phyloP scores from a whole-genome alignment of 2,888 invertebrate species.

The Sarcophaga rosellei region DNA sequence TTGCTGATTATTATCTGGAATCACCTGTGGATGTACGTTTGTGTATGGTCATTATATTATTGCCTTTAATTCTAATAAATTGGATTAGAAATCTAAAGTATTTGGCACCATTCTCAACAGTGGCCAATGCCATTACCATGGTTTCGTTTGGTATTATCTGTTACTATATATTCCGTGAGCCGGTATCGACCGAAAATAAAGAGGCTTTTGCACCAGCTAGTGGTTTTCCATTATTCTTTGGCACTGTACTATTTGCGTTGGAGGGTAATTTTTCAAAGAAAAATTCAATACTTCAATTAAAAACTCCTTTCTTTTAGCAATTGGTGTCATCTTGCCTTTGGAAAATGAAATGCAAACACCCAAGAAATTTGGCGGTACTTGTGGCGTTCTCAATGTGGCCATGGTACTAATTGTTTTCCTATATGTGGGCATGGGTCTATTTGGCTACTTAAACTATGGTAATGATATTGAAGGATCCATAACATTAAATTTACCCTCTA shows the following conservation, averaged over 20 bases:
- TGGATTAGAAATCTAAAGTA: constrained; percentile 92
- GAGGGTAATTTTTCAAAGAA: constrained; percentile 85
- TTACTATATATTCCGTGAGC: constrained; percentile 90
- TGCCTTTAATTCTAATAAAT: constrained; percentile 90
- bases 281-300: no score
- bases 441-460: constrained; percentile 95
- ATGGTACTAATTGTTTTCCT: constrained; percentile 91
- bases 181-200: constrained; percentile 85
- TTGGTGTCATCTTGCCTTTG: constrained; percentile 82
- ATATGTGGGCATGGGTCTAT: constrained; percentile 94
- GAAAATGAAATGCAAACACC: constrained; percentile 97
- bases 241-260: constrained; percentile 96
- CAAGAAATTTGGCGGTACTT: constrained; percentile 88
- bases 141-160: constrained; percentile 92
- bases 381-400: constrained; percentile 91
- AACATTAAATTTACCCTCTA: constrained; percentile 90
- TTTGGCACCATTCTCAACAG: constrained; percentile 93
- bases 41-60: constrained; percentile 87
- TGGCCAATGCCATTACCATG: constrained; percentile 93
- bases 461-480: constrained; percentile 88
- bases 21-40: constrained; percentile 83
- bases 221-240: constrained; percentile 95
- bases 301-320: constrained; percentile 69
- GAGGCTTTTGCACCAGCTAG: constrained; percentile 85
- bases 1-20: constrained; percentile 83